Conservation (phyloP, 2,797 vertebrate genomes). For the Spheniscus humboldti region DNA sequence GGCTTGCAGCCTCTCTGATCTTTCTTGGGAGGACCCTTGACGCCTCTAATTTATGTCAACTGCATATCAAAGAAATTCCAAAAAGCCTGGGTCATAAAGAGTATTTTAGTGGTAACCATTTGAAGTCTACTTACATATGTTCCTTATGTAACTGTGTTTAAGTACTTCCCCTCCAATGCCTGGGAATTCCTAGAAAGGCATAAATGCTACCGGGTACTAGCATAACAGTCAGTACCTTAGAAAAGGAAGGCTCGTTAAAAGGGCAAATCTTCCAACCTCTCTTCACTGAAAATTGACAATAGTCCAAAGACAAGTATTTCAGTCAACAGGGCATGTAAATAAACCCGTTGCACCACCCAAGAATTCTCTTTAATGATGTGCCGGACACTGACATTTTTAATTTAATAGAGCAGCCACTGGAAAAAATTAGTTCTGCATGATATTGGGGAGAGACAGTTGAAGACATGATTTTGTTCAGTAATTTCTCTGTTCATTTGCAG, state of each 20-base stretch:
- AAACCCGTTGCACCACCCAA: constrained; percentile 57
- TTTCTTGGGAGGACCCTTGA: constrained; percentile 75
- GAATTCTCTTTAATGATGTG: constrained; percentile 69
- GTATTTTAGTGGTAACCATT: constrained; percentile 70
- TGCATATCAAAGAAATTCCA: constrained; percentile 88
- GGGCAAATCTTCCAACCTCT: not conserved
- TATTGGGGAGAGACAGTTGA: constrained; percentile 61
- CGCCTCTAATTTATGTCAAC: constrained; percentile 86
- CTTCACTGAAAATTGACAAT: not conserved
- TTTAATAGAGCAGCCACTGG: constrained; percentile 70
- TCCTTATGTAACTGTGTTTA: constrained; percentile 45
- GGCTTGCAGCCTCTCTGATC: constrained; percentile 77
- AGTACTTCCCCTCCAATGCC: not conserved
- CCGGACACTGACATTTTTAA: constrained; percentile 70
- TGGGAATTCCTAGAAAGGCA: not conserved
- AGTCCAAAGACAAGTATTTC: constrained; percentile 52
- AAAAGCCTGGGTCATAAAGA: constrained; percentile 74
- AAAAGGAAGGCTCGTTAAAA: not conserved
- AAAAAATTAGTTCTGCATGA: constrained; percentile 77
- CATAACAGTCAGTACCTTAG: not conserved
- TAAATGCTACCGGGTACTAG: not conserved
- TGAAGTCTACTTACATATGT: constrained; percentile 70
- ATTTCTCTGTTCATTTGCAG: constrained; percentile 65
- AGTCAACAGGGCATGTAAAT: constrained; percentile 37
- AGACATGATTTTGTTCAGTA: constrained; percentile 65